Conservation (phyloP, 2,797 vertebrate species). For the Diplodus sargus region DNA sequence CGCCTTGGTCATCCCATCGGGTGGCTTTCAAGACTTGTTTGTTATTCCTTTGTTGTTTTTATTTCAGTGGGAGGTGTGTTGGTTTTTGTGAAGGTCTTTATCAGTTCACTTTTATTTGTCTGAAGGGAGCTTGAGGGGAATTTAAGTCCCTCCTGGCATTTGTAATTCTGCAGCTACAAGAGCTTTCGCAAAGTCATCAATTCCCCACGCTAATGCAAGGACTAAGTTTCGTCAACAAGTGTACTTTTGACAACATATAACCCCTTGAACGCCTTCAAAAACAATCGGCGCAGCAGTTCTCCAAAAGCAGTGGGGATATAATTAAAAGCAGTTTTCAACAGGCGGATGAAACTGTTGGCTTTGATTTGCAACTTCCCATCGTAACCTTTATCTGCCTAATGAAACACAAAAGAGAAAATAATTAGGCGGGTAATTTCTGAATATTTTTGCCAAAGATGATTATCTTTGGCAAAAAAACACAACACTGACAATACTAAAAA, state of each 20-base stretch:
- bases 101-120: constrained; percentile 46
- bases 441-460: constrained; percentile 19
- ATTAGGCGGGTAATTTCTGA: background rate
- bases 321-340: constrained; percentile 45
- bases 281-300: constrained; percentile 13
- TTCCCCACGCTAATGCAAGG: constrained; percentile 40
- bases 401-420: constrained; percentile 2
- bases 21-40: constrained; percentile 41
- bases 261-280: constrained; percentile 14
- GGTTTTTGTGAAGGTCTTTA: constrained; percentile 42
- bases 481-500: background rate
- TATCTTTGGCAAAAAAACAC: no score
- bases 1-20: constrained; percentile 45
- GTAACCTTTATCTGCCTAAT: background rate
- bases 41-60: constrained; percentile 30
- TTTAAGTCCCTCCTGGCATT: constrained; percentile 52
- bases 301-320: constrained; percentile 10
- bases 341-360: constrained; percentile 13
- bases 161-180: constrained; percentile 56
- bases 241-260: constrained; percentile 44
- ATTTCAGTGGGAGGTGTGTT: constrained; percentile 26
- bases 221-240: constrained; percentile 48
- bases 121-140: constrained; percentile 41
- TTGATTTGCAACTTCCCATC: constrained; percentile 26
- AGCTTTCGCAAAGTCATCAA: constrained; percentile 59